phyloP scores from a whole-genome alignment of 2,888 invertebrate species.

The Mythimna pallens region DNA sequence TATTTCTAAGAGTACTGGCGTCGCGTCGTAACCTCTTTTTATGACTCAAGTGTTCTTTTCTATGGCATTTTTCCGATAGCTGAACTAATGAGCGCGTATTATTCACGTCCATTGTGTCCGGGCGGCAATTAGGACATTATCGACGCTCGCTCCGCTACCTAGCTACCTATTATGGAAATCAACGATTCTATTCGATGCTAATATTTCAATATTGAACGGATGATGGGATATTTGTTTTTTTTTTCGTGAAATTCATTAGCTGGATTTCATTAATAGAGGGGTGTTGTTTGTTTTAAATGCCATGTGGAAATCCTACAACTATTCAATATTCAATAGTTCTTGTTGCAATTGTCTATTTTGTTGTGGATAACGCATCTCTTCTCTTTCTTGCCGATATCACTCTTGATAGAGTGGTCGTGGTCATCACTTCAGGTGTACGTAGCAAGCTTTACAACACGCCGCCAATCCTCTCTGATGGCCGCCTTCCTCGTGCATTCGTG shows the following conservation, averaged over 20 bases:
- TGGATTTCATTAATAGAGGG: not conserved
- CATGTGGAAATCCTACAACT: no score
- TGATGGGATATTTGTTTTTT: slow-evolving; percentile 13
- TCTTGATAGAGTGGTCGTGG: no score
- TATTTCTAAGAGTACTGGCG: not conserved
- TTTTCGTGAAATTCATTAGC: slow-evolving; percentile 8
- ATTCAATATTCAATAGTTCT: no score
- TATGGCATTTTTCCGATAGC: slow-evolving; percentile 43
- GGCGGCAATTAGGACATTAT: slow-evolving; percentile 61
- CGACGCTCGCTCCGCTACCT: slow-evolving; percentile 35
- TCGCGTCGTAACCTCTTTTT: not conserved
- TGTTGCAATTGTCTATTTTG: not conserved
- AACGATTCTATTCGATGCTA: slow-evolving; percentile 40
- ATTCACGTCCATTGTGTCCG: slow-evolving; percentile 55
- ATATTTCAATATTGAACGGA: slow-evolving; percentile 26
- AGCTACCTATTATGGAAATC: slow-evolving; percentile 41
- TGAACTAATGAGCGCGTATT: slow-evolving; percentile 56
- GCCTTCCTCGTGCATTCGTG: no score
- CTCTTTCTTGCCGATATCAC: no score
- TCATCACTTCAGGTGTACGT: no score
- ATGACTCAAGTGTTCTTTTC: slow-evolving; percentile 35
- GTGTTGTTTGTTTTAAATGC: not conserved
- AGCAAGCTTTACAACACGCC: no score
- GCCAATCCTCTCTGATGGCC: no score
- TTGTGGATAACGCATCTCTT: no score